A percentile compares a stretch with the other conserved stretches of the same genome.
Conservation (phyloP, 2,888 invertebrate species). For the Andrena dorsata region DNA sequence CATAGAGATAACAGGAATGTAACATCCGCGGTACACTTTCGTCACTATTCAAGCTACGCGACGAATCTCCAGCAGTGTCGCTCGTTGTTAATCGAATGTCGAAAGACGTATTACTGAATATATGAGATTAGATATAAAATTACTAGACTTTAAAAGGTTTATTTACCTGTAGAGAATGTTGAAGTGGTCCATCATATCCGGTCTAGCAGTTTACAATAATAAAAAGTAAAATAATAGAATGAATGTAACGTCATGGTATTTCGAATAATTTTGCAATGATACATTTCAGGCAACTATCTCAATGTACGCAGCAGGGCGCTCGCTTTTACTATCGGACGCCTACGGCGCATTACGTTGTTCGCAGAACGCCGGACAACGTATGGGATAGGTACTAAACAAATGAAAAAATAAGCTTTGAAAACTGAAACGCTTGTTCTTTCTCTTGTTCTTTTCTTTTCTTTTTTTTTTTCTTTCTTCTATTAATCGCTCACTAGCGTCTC, state of each 20-base stretch:
- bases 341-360: slow-evolving; percentile 12
- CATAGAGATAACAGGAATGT: not conserved
- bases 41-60: slow-evolving; percentile 15
- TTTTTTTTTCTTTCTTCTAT: not conserved
- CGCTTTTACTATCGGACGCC: slow-evolving; percentile 4
- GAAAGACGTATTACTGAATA: slow-evolving; percentile 46
- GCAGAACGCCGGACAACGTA: slow-evolving; percentile 2
- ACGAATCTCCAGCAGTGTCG: not conserved
- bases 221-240: slow-evolving; percentile 61
- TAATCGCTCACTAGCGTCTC: not conserved
- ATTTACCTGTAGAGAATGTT: slow-evolving; percentile 62
- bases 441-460: not conserved
- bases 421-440: slow-evolving; percentile 11
- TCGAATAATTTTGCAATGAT: slow-evolving; percentile 38
- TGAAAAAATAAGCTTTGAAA: slow-evolving; percentile 23
- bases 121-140: slow-evolving; percentile 33
- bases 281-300: slow-evolving; percentile 34
- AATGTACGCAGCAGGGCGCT: not conserved
- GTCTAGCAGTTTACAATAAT: slow-evolving; percentile 63
- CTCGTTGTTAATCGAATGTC: slow-evolving; percentile 17
- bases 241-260: slow-evolving; percentile 50
- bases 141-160: slow-evolving; percentile 49
- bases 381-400: slow-evolving; percentile 10
- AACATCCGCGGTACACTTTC: slow-evolving; percentile 1
- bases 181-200: slow-evolving; percentile 64